phyloP scores from a whole-genome alignment of 2,888 invertebrate genomes.

The Cheilosia variabilis region DNA sequence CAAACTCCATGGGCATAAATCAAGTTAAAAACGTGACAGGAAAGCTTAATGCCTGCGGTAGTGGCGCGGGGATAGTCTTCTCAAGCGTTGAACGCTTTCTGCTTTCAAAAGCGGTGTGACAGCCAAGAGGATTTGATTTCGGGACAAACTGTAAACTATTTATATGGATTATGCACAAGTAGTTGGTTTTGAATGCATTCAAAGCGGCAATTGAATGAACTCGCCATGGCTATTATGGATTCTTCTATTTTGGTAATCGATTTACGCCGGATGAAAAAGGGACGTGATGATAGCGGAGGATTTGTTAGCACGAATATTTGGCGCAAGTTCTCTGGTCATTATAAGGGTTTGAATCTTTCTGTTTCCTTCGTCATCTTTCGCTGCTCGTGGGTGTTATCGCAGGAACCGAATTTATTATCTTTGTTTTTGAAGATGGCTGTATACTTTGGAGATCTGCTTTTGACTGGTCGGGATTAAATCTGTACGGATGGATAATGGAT shows the following conservation, averaged over 20 bases:
- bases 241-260: no score
- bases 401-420: no score
- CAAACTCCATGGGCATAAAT: conserved; percentile 69
- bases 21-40: conserved; percentile 73
- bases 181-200: conserved; percentile 5
- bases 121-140: conserved; percentile 17
- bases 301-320: background rate
- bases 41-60: conserved; percentile 42
- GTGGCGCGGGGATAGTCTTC: conserved; percentile 16
- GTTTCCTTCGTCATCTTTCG: no score
- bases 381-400: no score
- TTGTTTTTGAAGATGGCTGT: no score
- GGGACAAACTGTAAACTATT: conserved; percentile 12
- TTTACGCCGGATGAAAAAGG: background rate
- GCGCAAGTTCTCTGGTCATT: no score
- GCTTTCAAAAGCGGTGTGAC: background rate
- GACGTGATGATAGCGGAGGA: background rate
- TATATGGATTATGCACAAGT: conserved; percentile 21
- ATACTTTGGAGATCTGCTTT: no score
- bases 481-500: no score
- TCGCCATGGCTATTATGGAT: background rate
- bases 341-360: no score
- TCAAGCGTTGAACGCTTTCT: conserved; percentile 4
- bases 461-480: background rate
- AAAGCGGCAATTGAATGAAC: background rate